Percentiles rank a stretch among this genome's conserved stretches.
Evolutionary conservation across 2,888 invertebrate genomes (phyloP).

Genomic region (Acanthoscelides obtectus): DNA sequence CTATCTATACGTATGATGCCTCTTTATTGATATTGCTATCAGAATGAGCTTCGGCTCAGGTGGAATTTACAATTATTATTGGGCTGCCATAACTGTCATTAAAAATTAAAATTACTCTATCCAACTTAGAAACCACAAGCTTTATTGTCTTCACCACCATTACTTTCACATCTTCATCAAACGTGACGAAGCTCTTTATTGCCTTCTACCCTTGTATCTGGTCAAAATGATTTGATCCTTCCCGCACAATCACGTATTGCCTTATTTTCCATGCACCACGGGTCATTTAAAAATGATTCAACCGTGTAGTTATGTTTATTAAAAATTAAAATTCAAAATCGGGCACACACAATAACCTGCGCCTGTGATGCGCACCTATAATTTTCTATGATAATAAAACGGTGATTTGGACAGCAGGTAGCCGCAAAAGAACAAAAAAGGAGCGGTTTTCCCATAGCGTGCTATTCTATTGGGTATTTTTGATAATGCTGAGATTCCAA

Average conservation of each 20-base stretch:
- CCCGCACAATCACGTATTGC: background rate
- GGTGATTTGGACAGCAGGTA: constrained; percentile 18
- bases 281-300: background rate
- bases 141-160: too few relatives aligned
- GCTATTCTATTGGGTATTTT: background rate
- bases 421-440: constrained; percentile 12
- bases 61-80: too few relatives aligned
- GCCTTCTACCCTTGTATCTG: background rate
- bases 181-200: too few relatives aligned
- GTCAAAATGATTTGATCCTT: background rate
- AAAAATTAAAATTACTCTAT: too few relatives aligned
- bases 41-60: too few relatives aligned
- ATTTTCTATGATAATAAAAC: constrained; percentile 19
- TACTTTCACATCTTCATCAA: too few relatives aligned
- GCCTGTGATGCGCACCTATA: constrained; percentile 10
- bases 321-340: constrained; percentile 7
- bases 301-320: constrained; percentile 6
- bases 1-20: too few relatives aligned
- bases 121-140: too few relatives aligned
- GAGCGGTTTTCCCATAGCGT: constrained; percentile 17
- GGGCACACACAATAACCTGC: background rate
- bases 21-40: too few relatives aligned
- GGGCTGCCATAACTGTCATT: too few relatives aligned
- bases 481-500: too few relatives aligned
- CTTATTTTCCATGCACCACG: background rate